Evolutionary conservation across 1,140 invertebrate species (phyloP), one percentile per base, ranked within the genome.

Genomic region (Chelonus insularis): DNA sequence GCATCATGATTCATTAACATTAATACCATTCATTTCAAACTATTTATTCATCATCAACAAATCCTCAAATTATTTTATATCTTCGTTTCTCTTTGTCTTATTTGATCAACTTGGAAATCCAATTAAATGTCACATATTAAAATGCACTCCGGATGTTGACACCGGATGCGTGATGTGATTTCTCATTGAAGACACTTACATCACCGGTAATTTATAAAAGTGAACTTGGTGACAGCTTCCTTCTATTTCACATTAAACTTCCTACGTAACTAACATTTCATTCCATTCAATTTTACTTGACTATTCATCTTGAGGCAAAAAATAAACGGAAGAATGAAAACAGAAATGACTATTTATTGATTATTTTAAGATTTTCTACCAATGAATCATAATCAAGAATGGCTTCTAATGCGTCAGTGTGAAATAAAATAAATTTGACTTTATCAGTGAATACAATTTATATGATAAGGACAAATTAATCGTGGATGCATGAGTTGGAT

Each of bases 401-500:
- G n/a, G n/a, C n/a, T n/a, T n/a, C n/a, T n/a, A n/a, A n/a, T n/a
- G n/a, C n/a, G n/a, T n/a, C n/a, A n/a, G n/a, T n/a, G n/a, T n/a
- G n/a, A n/a, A n/a, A n/a, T n/a, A n/a, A n/a, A 12, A 16, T 63
- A 52, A 62, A 65, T 73, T 60, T 39, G 52, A 50, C 21, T 45
- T 36, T 29, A 36, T 7, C 9, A n/a, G 34, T 21, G 8, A 37
- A 29, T n/a, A 39, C 34, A 67, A 68, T 68, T 68, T 67, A 52
- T 52, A 60, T 63, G 48, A 39, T 67, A 64, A 68, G 61, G 48
- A 41, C 57, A 66, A 69, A 60, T 68, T 62, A 62, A 70, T 73
- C 64, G 67, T 65, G 57, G 58, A 72, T 71, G 67, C 70, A 73
- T 70, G 62, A 68, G 51, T 65, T 62, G 48, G 29, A 54, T 21